Evolutionary conservation across 2,797 vertebrate species (phyloP).

Genomic region (Lepus townsendii): DNA sequence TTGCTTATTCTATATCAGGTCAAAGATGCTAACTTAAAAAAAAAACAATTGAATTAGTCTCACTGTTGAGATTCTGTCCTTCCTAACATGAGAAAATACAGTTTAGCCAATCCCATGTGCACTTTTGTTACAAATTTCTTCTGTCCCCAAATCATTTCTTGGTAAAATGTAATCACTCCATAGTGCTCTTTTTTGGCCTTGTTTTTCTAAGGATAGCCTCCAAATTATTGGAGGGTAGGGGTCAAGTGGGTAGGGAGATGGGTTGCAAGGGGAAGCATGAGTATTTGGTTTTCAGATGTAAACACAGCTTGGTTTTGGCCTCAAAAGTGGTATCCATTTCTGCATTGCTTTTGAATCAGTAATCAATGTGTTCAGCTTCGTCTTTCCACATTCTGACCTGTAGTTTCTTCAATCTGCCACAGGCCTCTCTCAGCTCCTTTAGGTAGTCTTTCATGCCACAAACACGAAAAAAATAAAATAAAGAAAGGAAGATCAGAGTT

Average conservation of each 20-base stretch:
- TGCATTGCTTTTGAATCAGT: neutral
- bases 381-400: neutral
- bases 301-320: neutral
- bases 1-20: neutral
- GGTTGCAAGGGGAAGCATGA: neutral
- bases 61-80: neutral
- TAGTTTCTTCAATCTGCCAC: neutral
- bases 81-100: neutral
- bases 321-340: neutral
- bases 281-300: neutral
- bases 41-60: neutral
- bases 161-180: neutral
- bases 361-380: neutral
- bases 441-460: neutral
- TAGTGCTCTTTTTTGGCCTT: neutral
- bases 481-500: neutral
- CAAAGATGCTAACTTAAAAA: neutral
- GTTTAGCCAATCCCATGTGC: neutral
- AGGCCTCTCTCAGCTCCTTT: neutral
- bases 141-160: neutral
- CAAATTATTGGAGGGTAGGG: neutral
- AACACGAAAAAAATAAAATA: neutral
- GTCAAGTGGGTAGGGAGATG: neutral
- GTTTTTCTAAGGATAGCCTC: neutral
- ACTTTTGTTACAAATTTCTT: conserved; percentile 25